Base-by-base conservation (phyloP, 1,140 invertebrate species). In the Orius insidiosus region DNA sequence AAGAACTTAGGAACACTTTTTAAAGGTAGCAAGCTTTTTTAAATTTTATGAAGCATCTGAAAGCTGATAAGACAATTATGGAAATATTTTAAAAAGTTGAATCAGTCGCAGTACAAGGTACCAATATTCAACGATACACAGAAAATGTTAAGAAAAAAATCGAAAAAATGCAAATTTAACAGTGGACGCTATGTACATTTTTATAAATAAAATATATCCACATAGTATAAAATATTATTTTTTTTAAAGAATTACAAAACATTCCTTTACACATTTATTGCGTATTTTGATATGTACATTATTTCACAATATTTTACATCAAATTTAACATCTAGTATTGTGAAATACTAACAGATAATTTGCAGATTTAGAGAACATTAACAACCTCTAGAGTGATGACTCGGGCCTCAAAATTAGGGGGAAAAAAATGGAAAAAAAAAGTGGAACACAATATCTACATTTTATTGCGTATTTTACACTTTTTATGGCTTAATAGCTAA, bases 261-360 rank as follows among this genome's bases (percentile, higher is more conserved):
- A 16, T 18, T 40, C 8, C 18, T 15, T 14, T 16, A 16, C 18
- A 11, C 8, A 9, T 40, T 18, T 10, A 32, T 33, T 33, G 34
- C 42, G 34, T 16, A 33, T 15, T n/a, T 15, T 44, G 42, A 44
- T 44, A 44, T 44, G 42, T 44, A 44, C 42, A 44, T 19, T 44
- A 44, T 34, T 44, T 44, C 42, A 44, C 42, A 42, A 18, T n/a
- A n/a, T n/a, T 24, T 41, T 41, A 41, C 24, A 24, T 41, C 24
- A 16, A 43, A 15, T 32, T 43, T n/a, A 43, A 43, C 41, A 43
- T 32, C 9, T 14, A n/a, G n/a, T n/a, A 32, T 43, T 43, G 14
- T 43, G 7, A 32, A 43, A 5, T 24, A 4, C 24, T 19, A 31
- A 32, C 41, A 15, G 18, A 43, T 43, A 43, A 32, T 43, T n/a